phyloP scores from a whole-genome alignment of 2,797 vertebrate genomes.

The Aselliscus stoliczkanus region DNA sequence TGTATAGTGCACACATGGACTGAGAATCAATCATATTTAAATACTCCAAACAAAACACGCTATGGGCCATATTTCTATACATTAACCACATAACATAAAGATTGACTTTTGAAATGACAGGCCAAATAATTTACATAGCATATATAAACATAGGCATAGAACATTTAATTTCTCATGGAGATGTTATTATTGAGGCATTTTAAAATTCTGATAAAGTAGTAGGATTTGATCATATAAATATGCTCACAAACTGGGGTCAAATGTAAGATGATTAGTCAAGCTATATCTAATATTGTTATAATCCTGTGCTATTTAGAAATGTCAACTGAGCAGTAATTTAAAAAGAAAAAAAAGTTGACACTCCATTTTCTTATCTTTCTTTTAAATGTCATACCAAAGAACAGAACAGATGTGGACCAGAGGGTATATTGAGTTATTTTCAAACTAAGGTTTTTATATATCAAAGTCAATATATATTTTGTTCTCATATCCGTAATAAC shows the following conservation, averaged over 20 bases:
- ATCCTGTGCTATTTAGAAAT: constrained; percentile 66
- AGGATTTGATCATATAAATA: constrained; percentile 43
- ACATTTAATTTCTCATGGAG: neutral
- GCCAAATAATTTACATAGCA: neutral
- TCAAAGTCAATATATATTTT: constrained; percentile 22
- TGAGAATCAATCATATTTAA: neutral
- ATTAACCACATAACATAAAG: neutral
- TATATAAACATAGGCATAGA: neutral
- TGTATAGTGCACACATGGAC: neutral
- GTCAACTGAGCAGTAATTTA: constrained; percentile 42
- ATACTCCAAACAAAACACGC: neutral
- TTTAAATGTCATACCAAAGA: constrained; percentile 59
- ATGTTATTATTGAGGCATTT: constrained; percentile 33
- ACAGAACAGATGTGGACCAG: constrained; percentile 16
- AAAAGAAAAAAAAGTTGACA: neutral
- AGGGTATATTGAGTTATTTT: constrained; percentile 34
- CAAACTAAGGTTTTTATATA: neutral
- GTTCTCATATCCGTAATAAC: constrained; percentile 8
- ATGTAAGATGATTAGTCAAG: constrained; percentile 57
- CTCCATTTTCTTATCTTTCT: constrained; percentile 63
- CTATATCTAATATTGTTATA: constrained; percentile 55
- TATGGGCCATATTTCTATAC: neutral
- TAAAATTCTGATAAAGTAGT: constrained; percentile 30
- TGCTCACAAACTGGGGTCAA: constrained; percentile 15
- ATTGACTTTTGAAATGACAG: neutral